These are phyloP conservation scores for Brachionus sp. DNA, from an alignment of 1,140 invertebrate genomes.

Conservation along the genomic window DNA sequence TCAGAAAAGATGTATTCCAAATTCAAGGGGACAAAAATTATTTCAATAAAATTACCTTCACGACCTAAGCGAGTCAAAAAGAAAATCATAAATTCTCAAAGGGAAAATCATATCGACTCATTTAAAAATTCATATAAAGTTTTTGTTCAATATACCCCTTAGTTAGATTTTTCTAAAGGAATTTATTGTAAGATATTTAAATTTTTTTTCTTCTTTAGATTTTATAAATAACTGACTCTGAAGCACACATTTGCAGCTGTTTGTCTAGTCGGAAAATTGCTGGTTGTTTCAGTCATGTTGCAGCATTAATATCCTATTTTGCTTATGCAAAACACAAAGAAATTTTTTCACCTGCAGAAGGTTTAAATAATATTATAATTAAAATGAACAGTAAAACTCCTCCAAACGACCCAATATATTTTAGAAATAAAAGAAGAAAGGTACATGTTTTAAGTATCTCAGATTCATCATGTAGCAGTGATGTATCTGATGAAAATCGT, in stretches of 20 bases:
- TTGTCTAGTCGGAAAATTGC: background rate
- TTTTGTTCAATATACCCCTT: background rate
- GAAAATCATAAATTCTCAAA: background rate
- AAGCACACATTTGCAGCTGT: background rate
- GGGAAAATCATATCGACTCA: background rate
- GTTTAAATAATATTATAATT: background rate
- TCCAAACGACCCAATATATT: background rate
- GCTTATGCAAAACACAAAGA: background rate
- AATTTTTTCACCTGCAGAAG: background rate
- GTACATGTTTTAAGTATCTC: background rate
- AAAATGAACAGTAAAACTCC: background rate
- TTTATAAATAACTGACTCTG: no score
- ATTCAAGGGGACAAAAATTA: background rate
- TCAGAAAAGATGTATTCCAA: background rate
- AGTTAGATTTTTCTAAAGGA: background rate
- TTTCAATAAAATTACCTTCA: background rate
- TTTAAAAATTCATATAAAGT: slow-evolving; percentile 1
- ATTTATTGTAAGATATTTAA: background rate
- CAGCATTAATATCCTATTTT: background rate
- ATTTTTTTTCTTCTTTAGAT: no score
- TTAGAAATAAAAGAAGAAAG: slow-evolving; percentile 10
- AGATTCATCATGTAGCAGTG: background rate
- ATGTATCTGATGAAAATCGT: background rate
- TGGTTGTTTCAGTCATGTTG: background rate
- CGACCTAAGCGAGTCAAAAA: background rate